Evolutionary conservation across 2,797 vertebrate species (phyloP).

Genomic region (Megalops cyprinoides): DNA sequence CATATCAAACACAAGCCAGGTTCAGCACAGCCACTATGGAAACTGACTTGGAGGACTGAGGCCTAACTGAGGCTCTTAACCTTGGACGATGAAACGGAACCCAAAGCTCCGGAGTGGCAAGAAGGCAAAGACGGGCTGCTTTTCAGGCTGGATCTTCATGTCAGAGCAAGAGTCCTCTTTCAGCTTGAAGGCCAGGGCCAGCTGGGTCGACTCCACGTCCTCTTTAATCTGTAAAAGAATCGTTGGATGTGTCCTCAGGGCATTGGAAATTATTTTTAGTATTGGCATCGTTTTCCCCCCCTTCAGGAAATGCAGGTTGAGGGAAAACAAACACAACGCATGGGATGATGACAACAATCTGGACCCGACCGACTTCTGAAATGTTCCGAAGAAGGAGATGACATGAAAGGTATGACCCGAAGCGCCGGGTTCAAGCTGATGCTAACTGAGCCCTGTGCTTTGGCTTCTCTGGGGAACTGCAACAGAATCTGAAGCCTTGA

Average conservation of each 20-base stretch:
- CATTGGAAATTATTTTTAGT: no score
- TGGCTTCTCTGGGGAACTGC: constrained; percentile 14
- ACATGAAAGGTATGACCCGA: background rate
- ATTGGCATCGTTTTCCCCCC: background rate
- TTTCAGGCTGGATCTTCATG: constrained; percentile 62
- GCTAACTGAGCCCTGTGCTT: constrained; percentile 19
- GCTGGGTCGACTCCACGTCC: constrained; percentile 74
- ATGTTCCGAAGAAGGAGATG: no score
- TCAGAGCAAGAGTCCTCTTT: constrained; percentile 40
- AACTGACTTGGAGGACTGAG: background rate
- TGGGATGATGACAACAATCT: background rate
- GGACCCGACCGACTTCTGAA: background rate
- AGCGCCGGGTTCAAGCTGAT: background rate
- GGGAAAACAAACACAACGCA: background rate
- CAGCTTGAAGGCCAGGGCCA: constrained; percentile 79
- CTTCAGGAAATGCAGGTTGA: background rate
- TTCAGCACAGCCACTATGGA: background rate
- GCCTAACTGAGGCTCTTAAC: constrained; percentile 46
- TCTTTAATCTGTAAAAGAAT: constrained; percentile 70
- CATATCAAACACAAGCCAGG: background rate
- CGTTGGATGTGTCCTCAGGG: constrained; percentile 20
- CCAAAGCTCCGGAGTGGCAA: constrained; percentile 80
- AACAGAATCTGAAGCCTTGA: constrained; percentile 15
- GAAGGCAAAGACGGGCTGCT: constrained; percentile 80
- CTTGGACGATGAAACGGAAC: constrained; percentile 81